Conservation (phyloP, 2,113 vertebrate species). For the Seriola dumerili region DNA sequence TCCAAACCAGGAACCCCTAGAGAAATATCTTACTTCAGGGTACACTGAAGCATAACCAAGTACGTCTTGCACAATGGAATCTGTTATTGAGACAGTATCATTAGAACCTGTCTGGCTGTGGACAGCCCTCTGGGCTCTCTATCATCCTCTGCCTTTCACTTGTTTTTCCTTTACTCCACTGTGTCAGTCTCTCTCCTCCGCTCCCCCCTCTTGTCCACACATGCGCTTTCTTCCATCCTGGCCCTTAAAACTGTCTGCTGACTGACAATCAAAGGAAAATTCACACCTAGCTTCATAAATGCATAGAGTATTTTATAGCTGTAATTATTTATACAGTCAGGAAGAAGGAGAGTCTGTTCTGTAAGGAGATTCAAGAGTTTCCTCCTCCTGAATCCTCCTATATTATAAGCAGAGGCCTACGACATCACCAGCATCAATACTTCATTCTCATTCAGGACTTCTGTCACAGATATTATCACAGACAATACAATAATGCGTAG, state of each 20-base stretch:
- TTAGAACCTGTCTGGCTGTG: slow-evolving; percentile 55
- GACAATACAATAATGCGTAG: neutral
- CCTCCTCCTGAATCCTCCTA: neutral
- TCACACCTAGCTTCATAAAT: slow-evolving; percentile 5
- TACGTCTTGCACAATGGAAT: slow-evolving; percentile 32
- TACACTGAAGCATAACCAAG: slow-evolving; percentile 24
- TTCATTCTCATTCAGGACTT: slow-evolving; percentile 1
- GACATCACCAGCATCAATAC: neutral
- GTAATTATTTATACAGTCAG: neutral
- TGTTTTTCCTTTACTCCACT: slow-evolving; percentile 35
- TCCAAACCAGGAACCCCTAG: neutral
- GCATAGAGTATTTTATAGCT: slow-evolving; percentile 9
- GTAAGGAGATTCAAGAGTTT: neutral
- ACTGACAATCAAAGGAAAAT: slow-evolving; percentile 46
- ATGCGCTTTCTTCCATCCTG: slow-evolving; percentile 17
- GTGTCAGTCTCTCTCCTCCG: neutral
- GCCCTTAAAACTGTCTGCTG: slow-evolving; percentile 35
- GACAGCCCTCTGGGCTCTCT: slow-evolving; percentile 37
- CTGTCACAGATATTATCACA: neutral
- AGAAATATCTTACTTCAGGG: slow-evolving; percentile 34
- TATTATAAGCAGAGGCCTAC: neutral
- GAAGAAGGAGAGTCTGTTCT: neutral
- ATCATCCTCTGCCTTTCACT: slow-evolving; percentile 32
- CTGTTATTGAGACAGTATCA: slow-evolving; percentile 63
- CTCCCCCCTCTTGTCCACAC: slow-evolving; percentile 16